Conservation (phyloP, 2,888 invertebrate genomes). For the Agonopterix heracliana region DNA sequence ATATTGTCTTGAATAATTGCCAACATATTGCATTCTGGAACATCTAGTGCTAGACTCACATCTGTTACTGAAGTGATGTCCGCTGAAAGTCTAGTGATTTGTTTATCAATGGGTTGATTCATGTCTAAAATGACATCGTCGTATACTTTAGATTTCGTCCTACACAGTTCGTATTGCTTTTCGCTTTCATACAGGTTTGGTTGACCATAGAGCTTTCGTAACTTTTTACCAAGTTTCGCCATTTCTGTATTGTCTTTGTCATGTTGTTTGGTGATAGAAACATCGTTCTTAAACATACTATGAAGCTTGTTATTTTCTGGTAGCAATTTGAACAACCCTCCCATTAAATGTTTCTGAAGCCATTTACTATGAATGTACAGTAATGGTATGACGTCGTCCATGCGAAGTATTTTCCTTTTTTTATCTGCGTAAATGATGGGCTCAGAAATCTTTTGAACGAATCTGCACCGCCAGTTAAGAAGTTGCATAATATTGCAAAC, state of each 20-base stretch:
- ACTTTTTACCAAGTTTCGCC: conserved; percentile 51
- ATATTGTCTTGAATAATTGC: conserved; percentile 30
- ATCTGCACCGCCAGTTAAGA: conserved; percentile 74
- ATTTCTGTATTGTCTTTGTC: conserved; percentile 37
- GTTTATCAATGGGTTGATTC: conserved; percentile 42
- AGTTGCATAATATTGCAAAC: conserved; percentile 60
- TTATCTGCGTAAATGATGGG: conserved; percentile 24
- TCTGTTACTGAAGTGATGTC: conserved; percentile 29
- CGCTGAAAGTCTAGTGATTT: conserved; percentile 32
- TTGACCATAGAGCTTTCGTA: conserved; percentile 54
- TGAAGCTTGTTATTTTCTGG: conserved; percentile 21
- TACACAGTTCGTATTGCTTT: conserved; percentile 38
- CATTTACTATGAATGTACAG: conserved; percentile 84
- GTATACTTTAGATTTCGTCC: conserved; percentile 31
- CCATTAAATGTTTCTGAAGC: conserved; percentile 79
- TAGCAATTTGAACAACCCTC: conserved; percentile 36
- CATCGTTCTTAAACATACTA: conserved; percentile 24
- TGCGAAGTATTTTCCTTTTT: conserved; percentile 2
- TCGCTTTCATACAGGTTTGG: conserved; percentile 49
- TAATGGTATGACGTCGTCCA: conserved; percentile 74
- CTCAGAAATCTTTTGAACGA: conserved; percentile 51
- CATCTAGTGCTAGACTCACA: conserved; percentile 39
- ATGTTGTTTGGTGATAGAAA: conserved; percentile 22
- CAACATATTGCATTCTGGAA: conserved; percentile 35
- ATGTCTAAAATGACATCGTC: conserved; percentile 41